Conservation (phyloP, 1,140 invertebrate species). For the Aphelinus atriplicis region DNA sequence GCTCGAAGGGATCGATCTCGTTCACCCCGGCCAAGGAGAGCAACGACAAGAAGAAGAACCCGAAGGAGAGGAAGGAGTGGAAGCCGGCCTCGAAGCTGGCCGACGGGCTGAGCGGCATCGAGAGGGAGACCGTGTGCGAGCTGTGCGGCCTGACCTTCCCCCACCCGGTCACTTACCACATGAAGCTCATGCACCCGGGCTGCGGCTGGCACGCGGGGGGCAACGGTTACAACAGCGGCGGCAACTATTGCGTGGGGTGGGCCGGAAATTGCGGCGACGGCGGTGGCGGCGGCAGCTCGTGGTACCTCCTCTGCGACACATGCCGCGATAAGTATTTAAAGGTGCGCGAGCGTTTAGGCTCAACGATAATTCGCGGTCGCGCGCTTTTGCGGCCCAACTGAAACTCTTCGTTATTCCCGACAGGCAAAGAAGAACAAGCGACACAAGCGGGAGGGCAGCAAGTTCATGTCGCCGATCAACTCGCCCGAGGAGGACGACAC, state of each 20-base stretch:
- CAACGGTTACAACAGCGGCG: conserved; percentile 88
- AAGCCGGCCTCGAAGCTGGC: conserved; percentile 54
- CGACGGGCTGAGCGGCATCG: conserved; percentile 46
- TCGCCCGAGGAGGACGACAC: conserved; percentile 68
- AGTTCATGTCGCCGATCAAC: conserved; percentile 57
- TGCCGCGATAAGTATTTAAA: conserved; percentile 86
- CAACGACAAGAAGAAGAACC: conserved; percentile 65
- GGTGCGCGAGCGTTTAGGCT: conserved; percentile 45
- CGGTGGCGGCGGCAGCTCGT: conserved; percentile 84
- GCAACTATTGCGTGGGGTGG: conserved; percentile 87
- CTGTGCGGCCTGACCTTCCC: conserved; percentile 83
- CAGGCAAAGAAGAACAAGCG: conserved; percentile 28
- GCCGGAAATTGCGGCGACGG: conserved; percentile 89
- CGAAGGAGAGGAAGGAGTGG: conserved; percentile 72
- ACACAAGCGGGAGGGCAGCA: conserved; percentile 38
- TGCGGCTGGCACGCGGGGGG: conserved; percentile 87
- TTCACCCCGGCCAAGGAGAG: conserved; percentile 61
- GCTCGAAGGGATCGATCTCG: conserved; percentile 43
- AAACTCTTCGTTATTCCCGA: neutral
- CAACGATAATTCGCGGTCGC: neutral
- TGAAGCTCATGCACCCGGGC: conserved; percentile 88
- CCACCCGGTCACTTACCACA: conserved; percentile 90
- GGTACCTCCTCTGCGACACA: conserved; percentile 91
- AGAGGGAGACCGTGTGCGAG: conserved; percentile 81
- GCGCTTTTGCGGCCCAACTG: too few relatives aligned